Evolutionary conservation across 2,888 invertebrate species (phyloP), one percentile per base, ranked within the genome.

Genomic region (Tenthredo mesomela): DNA sequence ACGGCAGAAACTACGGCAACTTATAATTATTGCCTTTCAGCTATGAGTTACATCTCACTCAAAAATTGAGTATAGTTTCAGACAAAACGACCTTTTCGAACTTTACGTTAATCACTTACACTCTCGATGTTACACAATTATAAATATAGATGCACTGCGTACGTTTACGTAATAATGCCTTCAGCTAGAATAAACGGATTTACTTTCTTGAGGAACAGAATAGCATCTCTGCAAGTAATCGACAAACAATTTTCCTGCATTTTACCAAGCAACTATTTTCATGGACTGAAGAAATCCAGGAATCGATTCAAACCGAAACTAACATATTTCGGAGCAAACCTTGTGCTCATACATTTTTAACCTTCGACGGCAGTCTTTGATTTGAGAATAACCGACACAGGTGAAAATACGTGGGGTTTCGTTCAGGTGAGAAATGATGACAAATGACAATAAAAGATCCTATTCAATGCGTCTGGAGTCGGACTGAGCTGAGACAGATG

Each of bases 401-500:
- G 80, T 61, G 61, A 40, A 80, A 80, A 61, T 80, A 58, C 40
- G 21, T 80, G 21, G 80, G 61, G 80, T 80, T 80, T 61, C 58
- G 61, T 50, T 25, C 33, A 65, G 25, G 67, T 82, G 82, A 82
- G 29, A 82, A 67, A 82, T 70, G 67, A 82, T 82, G 82, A 82
- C 82, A 82, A 82, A 82, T 82, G 43, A 47, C 15, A 82, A 67
- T 82, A 47, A 47, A 50, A 67, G 82, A 67, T 47, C n/a, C 67
- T 70, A 82, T 82, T 67, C 47, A 82, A 82, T 67, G 50, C 40
- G 82, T 61, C 25, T 25, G 61, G 2, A 67, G 33, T 82, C 47
- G 61, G n/a, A 61, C 82, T 18, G 29, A 21, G 80, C 80, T 80
- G 80, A 82, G 82, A 82, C 82, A 47, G 43, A 82, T 82, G 67